These are phyloP conservation scores for Melanotus villosus DNA, from an alignment of 2,888 invertebrate genomes.

Conservation along the genomic window DNA sequence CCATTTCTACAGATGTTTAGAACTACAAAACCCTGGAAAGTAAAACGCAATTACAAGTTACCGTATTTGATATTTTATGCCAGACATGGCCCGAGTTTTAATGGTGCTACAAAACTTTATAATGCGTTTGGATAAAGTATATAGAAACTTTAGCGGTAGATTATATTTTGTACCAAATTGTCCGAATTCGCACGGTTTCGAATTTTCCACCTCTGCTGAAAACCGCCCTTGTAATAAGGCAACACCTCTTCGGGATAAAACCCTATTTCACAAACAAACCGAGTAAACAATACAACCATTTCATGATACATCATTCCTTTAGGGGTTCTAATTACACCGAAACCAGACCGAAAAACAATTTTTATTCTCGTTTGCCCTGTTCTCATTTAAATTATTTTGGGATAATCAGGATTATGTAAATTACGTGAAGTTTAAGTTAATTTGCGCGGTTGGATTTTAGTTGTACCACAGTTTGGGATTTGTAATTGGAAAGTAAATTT, in stretches of 20 bases:
- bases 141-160: conserved; percentile 4
- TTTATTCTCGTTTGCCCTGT: background rate
- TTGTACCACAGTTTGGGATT: background rate
- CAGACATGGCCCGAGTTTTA: conserved; percentile 16
- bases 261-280: too few relatives aligned
- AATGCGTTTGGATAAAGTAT: conserved; percentile 17
- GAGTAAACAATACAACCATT: too few relatives aligned
- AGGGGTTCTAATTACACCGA: background rate
- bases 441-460: background rate
- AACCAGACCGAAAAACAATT: background rate
- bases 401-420: background rate
- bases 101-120: conserved; percentile 14
- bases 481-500: background rate
- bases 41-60: conserved; percentile 33
- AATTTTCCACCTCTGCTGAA: background rate
- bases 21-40: conserved; percentile 18
- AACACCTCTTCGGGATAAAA: too few relatives aligned
- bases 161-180: conserved; percentile 7
- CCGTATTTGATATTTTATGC: conserved; percentile 31
- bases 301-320: too few relatives aligned
- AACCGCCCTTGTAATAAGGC: too few relatives aligned
- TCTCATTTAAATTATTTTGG: conserved; percentile 2
- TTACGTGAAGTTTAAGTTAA: background rate
- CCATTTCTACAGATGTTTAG: conserved; percentile 22
- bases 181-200: background rate